These are phyloP conservation scores for Triplophysa yarkandensis DNA, from an alignment of 2,797 vertebrate species.

Conservation along the genomic window DNA sequence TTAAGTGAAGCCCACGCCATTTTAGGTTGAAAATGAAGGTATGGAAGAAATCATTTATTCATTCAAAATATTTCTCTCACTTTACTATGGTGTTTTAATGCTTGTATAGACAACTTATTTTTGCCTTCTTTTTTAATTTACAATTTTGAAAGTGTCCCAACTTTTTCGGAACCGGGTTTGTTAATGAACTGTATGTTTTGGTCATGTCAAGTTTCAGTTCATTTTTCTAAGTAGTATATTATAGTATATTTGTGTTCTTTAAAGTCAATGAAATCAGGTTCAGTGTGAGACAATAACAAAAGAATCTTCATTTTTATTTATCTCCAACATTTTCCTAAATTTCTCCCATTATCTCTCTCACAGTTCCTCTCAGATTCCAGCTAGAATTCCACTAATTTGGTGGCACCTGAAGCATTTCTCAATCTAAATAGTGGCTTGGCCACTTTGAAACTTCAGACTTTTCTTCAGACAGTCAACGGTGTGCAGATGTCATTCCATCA, in stretches of 20 bases:
- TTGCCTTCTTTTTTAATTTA: too few relatives aligned
- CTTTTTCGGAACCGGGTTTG: too few relatives aligned
- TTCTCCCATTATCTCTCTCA: neutral
- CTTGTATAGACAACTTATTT: neutral
- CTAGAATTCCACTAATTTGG: conserved; percentile 3
- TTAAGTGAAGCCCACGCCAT: neutral
- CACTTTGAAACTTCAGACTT: conserved; percentile 24
- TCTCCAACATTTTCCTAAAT: neutral
- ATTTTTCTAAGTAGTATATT: too few relatives aligned
- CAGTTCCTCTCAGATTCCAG: neutral
- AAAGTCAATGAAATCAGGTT: neutral
- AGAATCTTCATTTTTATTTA: neutral
- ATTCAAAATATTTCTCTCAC: neutral
- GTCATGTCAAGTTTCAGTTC: too few relatives aligned
- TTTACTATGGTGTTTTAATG: neutral
- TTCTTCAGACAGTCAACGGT: conserved; percentile 17
- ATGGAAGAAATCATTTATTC: neutral
- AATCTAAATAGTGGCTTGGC: conserved; percentile 13
- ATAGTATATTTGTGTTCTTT: neutral
- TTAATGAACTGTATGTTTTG: too few relatives aligned
- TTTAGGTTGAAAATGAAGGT: neutral
- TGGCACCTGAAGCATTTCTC: conserved; percentile 19
- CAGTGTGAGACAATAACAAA: neutral
- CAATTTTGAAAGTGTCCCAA: too few relatives aligned
- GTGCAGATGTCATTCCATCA: conserved; percentile 34